phyloP scores from a whole-genome alignment of 2,888 invertebrate genomes.

The Amblyteles armatorius region DNA sequence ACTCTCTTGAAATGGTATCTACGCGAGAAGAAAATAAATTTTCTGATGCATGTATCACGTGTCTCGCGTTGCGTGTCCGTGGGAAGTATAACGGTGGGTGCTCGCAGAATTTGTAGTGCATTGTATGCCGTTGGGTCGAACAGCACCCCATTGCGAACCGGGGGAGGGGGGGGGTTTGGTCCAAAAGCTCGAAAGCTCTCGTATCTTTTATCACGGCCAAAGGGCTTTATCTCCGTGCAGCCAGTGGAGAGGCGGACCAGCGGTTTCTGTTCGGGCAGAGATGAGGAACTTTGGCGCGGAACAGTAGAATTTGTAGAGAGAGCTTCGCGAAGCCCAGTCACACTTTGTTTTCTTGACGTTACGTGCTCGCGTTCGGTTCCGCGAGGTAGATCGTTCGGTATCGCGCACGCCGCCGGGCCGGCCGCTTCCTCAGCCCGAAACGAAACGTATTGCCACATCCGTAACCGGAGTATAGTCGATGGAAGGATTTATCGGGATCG shows the following conservation, averaged over 20 bases:
- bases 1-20: slow-evolving; percentile 22
- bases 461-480: slow-evolving; percentile 66
- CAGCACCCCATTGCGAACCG: not conserved
- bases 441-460: slow-evolving; percentile 69
- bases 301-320: slow-evolving; percentile 19
- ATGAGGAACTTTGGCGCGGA: slow-evolving; percentile 44
- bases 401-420: slow-evolving; percentile 39
- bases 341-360: slow-evolving; percentile 61
- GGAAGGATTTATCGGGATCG: slow-evolving; percentile 67
- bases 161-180: not conserved
- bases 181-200: slow-evolving; percentile 17
- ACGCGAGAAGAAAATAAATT: slow-evolving; percentile 25
- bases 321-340: slow-evolving; percentile 43
- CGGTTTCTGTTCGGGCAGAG: slow-evolving; percentile 18
- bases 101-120: slow-evolving; percentile 1
- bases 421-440: slow-evolving; percentile 60
- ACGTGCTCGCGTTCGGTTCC: slow-evolving; percentile 69
- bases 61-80: slow-evolving; percentile 1
- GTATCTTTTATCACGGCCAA: slow-evolving; percentile 19
- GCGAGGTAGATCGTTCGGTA: slow-evolving; percentile 52
- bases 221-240: not conserved
- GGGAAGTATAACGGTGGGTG: not conserved
- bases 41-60: slow-evolving; percentile 23
- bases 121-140: not conserved
- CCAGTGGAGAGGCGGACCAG: slow-evolving; percentile 12